A percentile compares a stretch with the other conserved stretches of the same genome.
These are phyloP conservation scores for Tokudaia muenninki DNA, from an alignment of 2,797 vertebrate species.

Conservation along the genomic window DNA sequence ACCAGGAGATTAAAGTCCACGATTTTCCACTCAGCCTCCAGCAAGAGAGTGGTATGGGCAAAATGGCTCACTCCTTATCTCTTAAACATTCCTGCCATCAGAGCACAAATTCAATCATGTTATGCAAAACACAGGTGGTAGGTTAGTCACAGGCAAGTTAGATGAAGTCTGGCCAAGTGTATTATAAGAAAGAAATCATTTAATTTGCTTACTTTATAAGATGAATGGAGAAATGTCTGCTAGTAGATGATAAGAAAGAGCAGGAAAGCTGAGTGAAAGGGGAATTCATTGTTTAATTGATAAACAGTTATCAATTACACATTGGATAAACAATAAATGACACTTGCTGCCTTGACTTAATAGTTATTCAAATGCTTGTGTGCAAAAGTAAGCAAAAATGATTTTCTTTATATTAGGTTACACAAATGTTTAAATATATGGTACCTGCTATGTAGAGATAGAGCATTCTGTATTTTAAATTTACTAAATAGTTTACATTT, in stretches of 20 bases:
- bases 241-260: not conserved
- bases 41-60: no score
- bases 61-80: not conserved
- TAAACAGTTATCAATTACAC: not conserved
- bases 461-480: not conserved
- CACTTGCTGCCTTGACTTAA: not conserved
- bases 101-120: not conserved
- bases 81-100: no score
- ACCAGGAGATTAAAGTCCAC: not conserved
- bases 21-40: not conserved
- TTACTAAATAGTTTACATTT: constrained; percentile 36
- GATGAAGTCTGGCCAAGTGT: not conserved
- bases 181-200: not conserved
- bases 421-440: not conserved
- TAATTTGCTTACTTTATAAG: not conserved
- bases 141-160: not conserved
- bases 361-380: not conserved
- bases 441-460: not conserved
- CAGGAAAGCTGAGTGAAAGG: not conserved
- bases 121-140: not conserved
- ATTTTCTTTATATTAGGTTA: not conserved
- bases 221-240: not conserved
- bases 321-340: not conserved
- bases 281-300: not conserved
- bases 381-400: not conserved